Conservation (phyloP, 2,888 invertebrate species). For the Scaptomyza polygonia region DNA sequence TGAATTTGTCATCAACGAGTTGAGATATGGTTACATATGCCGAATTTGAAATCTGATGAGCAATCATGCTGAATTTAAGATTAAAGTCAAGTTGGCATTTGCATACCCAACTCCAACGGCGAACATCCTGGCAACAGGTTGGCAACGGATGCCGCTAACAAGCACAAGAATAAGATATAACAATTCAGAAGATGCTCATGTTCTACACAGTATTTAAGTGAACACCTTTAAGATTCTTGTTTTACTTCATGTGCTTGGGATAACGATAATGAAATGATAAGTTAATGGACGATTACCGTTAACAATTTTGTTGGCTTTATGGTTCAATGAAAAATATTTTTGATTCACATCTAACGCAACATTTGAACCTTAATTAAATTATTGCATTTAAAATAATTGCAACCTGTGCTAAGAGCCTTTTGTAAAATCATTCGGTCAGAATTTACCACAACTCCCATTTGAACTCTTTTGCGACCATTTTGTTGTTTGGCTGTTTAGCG, state of each 20-base stretch:
- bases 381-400: background rate
- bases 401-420: background rate
- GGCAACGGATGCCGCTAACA: background rate
- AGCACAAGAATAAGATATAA: background rate
- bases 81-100: constrained; percentile 27
- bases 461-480: too few species aligned
- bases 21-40: constrained; percentile 50
- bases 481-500: background rate
- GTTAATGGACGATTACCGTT: too few species aligned
- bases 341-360: background rate
- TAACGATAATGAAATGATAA: too few species aligned
- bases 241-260: background rate
- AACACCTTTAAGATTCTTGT: background rate
- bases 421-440: background rate
- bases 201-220: too few species aligned
- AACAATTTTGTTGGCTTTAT: too few species aligned
- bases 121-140: constrained; percentile 47
- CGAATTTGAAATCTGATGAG: constrained; percentile 35
- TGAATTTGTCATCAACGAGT: constrained; percentile 17
- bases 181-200: too few species aligned
- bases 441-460: background rate
- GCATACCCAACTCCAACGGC: background rate
- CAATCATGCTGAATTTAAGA: constrained; percentile 12
- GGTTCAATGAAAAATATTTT: background rate
- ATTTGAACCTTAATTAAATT: background rate